phyloP scores from a whole-genome alignment of 2,888 invertebrate species.

The Lacanobia wlatinum region DNA sequence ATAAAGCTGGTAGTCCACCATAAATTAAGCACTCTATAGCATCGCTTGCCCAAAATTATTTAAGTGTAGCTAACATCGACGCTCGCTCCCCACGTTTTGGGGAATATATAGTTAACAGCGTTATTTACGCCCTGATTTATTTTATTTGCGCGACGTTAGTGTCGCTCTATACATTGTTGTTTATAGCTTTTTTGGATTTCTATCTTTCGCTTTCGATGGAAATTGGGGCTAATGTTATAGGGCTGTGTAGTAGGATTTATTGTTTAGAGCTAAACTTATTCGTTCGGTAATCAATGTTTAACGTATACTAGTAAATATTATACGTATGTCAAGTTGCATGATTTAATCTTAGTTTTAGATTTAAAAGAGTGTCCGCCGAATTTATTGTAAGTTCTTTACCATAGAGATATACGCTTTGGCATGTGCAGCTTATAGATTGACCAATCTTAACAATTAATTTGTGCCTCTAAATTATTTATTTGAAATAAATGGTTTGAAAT shows the following conservation, averaged over 20 bases:
- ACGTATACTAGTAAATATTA: no score
- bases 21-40: constrained; percentile 72
- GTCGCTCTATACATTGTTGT: constrained; percentile 64
- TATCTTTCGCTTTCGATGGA: constrained; percentile 58
- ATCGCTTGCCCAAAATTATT: constrained; percentile 75
- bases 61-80: constrained; percentile 81
- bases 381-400: no score
- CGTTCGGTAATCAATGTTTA: constrained; percentile 11
- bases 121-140: constrained; percentile 84
- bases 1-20: constrained; percentile 64
- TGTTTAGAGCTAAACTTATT: constrained; percentile 30
- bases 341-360: no score
- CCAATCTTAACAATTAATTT: no score
- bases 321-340: no score
- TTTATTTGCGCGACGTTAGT: constrained; percentile 74
- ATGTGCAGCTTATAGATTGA: no score
- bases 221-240: constrained; percentile 55
- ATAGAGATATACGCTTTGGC: no score
- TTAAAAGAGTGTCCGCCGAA: no score
- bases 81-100: constrained; percentile 75
- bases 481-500: no score
- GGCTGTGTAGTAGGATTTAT: constrained; percentile 37
- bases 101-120: constrained; percentile 82
- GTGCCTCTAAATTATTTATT: no score
- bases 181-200: constrained; percentile 61